Percentiles rank a stretch among this genome's conserved stretches.
Conservation (phyloP, 2,113 vertebrate genomes). For the Cololabis saira region DNA sequence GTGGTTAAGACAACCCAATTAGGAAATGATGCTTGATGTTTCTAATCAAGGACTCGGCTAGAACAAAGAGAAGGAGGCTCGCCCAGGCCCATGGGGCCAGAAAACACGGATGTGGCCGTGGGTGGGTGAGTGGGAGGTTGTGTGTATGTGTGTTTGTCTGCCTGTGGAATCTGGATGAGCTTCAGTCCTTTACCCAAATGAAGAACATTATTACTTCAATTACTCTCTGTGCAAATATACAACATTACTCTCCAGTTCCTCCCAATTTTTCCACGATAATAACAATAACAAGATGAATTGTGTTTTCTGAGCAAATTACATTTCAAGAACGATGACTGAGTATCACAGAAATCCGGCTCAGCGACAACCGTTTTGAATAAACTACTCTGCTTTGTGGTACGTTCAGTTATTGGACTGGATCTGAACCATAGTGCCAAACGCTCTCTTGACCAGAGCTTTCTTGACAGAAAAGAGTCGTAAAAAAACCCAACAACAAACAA, state of each 20-base stretch:
- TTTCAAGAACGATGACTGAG: slow-evolving; percentile 38
- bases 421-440: slow-evolving; percentile 36
- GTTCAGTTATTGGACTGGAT: slow-evolving; percentile 22
- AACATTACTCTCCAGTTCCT: slow-evolving; percentile 20
- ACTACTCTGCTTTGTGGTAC: slow-evolving; percentile 3
- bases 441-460: slow-evolving; percentile 55
- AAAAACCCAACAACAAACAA: slow-evolving; percentile 19
- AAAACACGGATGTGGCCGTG: slow-evolving; percentile 31
- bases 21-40: slow-evolving; percentile 76
- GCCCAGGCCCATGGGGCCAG: slow-evolving; percentile 39
- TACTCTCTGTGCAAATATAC: slow-evolving; percentile 37
- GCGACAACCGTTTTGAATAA: slow-evolving; percentile 40
- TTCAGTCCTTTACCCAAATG: slow-evolving; percentile 36
- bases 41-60: slow-evolving; percentile 75
- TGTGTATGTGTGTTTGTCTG: slow-evolving; percentile 27
- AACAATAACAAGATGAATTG: slow-evolving; percentile 43
- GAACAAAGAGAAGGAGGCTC: slow-evolving; percentile 74
- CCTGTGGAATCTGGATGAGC: slow-evolving; percentile 43
- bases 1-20: slow-evolving; percentile 75
- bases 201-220: slow-evolving; percentile 55
- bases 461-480: slow-evolving; percentile 47
- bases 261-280: slow-evolving; percentile 40
- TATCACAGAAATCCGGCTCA: slow-evolving; percentile 45
- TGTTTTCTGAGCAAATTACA: slow-evolving; percentile 47
- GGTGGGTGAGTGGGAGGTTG: background rate